These are phyloP conservation scores for Syngnathus acus DNA, from an alignment of 2,797 vertebrate genomes.

Conservation along the genomic window DNA sequence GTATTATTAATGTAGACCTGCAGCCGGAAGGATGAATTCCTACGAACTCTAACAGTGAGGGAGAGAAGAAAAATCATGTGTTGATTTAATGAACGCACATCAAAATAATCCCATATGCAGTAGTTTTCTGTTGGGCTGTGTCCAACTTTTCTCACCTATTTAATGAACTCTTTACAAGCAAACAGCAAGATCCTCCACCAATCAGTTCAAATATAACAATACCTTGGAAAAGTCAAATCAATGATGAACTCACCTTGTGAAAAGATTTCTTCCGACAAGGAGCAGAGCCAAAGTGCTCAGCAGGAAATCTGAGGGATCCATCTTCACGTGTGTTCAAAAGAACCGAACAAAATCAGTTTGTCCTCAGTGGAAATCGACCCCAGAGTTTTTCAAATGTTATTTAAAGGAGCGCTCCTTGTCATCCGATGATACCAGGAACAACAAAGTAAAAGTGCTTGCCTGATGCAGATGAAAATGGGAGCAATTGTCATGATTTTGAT, in stretches of 20 bases:
- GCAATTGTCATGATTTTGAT: neutral
- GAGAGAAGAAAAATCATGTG: too few species aligned
- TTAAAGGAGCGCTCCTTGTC: constrained; percentile 39
- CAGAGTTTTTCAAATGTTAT: constrained; percentile 27
- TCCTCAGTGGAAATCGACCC: constrained; percentile 13
- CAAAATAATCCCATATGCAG: neutral
- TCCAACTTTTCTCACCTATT: constrained; percentile 14
- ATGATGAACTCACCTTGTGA: constrained; percentile 78
- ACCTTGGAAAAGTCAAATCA: constrained; percentile 16
- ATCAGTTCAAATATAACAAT: neutral
- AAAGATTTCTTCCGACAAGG: constrained; percentile 68
- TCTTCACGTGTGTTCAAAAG: constrained; percentile 40
- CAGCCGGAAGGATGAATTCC: neutral
- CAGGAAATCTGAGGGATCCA: constrained; percentile 75
- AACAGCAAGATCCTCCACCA: neutral
- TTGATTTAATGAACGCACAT: neutral
- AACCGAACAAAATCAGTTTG: constrained; percentile 33
- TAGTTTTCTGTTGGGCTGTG: neutral
- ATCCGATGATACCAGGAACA: constrained; percentile 43
- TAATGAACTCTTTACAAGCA: neutral
- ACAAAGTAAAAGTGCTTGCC: constrained; percentile 47
- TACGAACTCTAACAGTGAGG: neutral
- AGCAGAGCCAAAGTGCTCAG: constrained; percentile 72
- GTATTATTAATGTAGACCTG: neutral
- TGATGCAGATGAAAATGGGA: constrained; percentile 20